Evolutionary conservation across 2,113 vertebrate species (phyloP).

Genomic region (Pollachius pollachius): DNA sequence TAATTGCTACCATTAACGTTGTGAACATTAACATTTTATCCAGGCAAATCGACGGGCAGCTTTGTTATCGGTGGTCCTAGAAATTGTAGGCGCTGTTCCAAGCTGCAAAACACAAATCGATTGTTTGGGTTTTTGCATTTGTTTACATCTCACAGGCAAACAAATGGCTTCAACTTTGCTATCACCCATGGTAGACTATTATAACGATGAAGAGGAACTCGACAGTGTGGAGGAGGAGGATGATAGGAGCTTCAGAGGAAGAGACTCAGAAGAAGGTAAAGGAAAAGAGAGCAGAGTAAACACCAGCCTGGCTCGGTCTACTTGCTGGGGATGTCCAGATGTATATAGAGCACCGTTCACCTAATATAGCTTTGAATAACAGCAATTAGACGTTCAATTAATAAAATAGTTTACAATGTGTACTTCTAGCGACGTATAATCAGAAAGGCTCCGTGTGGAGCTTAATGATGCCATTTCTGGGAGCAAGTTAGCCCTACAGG

Average conservation of each 20-base stretch:
- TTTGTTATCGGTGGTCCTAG: slow-evolving; percentile 40
- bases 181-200: slow-evolving; percentile 86
- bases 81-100: slow-evolving; percentile 64
- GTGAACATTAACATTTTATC: not conserved
- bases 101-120: slow-evolving; percentile 64
- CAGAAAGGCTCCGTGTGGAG: too few relatives aligned
- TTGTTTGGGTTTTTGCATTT: slow-evolving; percentile 61
- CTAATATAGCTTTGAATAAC: not conserved
- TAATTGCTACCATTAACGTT: not conserved
- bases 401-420: too few relatives aligned
- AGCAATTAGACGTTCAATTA: not conserved
- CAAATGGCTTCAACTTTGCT: slow-evolving; percentile 86
- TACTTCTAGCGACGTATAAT: too few relatives aligned
- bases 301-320: slow-evolving; percentile 38
- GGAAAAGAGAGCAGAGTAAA: slow-evolving; percentile 4
- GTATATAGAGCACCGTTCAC: not conserved
- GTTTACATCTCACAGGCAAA: slow-evolving; percentile 57
- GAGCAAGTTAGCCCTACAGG: slow-evolving; percentile 5
- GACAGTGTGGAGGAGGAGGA: slow-evolving; percentile 93
- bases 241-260: slow-evolving; percentile 88
- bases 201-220: slow-evolving; percentile 91
- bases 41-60: slow-evolving; percentile 48
- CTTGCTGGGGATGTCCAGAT: slow-evolving; percentile 40
- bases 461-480: not conserved
- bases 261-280: slow-evolving; percentile 91